Percentiles rank a stretch among this genome's conserved stretches.
These are phyloP conservation scores for Ictalurus furcatus DNA, from an alignment of 2,113 vertebrate species.

Conservation along the genomic window DNA sequence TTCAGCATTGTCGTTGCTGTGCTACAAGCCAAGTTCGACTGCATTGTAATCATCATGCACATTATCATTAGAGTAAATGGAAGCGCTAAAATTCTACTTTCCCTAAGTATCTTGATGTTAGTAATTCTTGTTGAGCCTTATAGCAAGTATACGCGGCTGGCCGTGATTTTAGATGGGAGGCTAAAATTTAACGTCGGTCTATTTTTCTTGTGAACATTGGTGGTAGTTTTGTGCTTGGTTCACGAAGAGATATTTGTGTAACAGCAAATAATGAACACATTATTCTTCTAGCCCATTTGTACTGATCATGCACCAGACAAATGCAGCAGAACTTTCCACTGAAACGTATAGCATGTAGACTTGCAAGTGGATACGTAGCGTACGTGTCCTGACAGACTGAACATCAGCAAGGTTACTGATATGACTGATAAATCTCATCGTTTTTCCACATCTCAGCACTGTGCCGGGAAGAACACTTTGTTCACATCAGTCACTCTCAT, in stretches of 20 bases:
- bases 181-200: not conserved
- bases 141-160: too few species aligned
- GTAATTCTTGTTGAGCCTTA: not conserved
- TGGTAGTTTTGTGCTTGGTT: not conserved
- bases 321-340: not conserved
- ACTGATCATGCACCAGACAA: not conserved
- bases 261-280: not conserved
- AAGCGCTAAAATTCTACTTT: not conserved
- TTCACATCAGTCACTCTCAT: not conserved
- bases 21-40: too few species aligned
- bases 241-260: not conserved
- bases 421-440: not conserved
- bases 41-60: not conserved
- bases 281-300: not conserved
- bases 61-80: not conserved
- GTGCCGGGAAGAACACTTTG: not conserved
- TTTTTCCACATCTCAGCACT: constrained; percentile 2
- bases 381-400: not conserved
- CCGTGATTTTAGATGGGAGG: too few species aligned
- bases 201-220: not conserved
- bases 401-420: constrained; percentile 9
- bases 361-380: not conserved
- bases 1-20: not conserved
- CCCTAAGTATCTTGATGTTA: not conserved
- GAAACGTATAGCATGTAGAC: not conserved